Evolutionary conservation across 2,113 vertebrate genomes (phyloP), one percentile per base, ranked within the genome.

Genomic region (Oplegnathus fasciatus): DNA sequence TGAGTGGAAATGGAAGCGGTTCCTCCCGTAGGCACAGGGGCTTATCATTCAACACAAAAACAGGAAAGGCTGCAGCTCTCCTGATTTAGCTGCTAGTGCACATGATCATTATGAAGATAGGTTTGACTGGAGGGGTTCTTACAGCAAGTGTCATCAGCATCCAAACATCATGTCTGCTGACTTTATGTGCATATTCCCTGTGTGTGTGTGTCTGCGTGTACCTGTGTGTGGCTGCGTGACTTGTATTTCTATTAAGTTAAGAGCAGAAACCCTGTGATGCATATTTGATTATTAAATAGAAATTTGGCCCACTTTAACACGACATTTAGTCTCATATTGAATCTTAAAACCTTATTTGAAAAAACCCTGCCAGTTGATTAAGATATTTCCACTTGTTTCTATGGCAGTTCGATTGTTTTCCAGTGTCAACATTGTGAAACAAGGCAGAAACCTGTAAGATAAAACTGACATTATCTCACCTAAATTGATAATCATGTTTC

Each of bases 101-200:
- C 28, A 34, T 2, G 50, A 80, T 82, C 55, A 66, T 89, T 70
- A 81, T 57, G 71, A 60, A 67, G 54, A 87, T 52, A 17, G 48
- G 14, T 81, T 64, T 83, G 58, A 65, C 87, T 46, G 37, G 57
- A 80, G 71, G 80, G 67, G 30, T 22, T 66, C 76, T 89, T 89
- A 26, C 71, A 79, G 78, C 26, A 24, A 88, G 82, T 86, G 89
- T 86, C 87, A 82, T 86, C 86, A 89, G 79, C 60, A 50, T 37
- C 50, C 55, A 40, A 78, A 68, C 74, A 79, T 74, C 57, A 44
- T 58, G 67, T 85, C 54, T 82, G 48, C 26, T 32, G 83, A 71
- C 62, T 65, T 42, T 15, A 71, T 78, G 18, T 26, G 44, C 18
- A 7, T 34, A 62, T 37, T 75, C 20, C 62, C 26, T 10, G 15